Conservation (phyloP, 2,113 vertebrate species). For the Tachycineta bicolor region DNA sequence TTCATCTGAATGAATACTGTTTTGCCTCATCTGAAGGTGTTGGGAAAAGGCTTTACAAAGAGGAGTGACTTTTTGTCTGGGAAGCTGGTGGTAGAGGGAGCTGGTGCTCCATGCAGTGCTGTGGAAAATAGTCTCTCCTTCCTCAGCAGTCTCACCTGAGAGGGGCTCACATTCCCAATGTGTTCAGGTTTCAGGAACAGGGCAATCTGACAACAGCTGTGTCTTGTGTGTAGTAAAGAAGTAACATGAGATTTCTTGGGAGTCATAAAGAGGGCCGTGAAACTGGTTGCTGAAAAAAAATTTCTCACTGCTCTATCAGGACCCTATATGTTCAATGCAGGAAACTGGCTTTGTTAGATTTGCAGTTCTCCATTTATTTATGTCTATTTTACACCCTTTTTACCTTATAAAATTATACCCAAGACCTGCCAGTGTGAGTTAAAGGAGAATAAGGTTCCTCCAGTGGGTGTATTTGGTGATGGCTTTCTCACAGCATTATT, state of each 20-base stretch:
- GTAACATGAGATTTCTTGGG: neutral
- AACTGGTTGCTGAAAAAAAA: neutral
- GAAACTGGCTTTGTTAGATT: neutral
- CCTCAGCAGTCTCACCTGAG: neutral
- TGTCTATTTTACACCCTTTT: neutral
- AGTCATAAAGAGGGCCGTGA: neutral
- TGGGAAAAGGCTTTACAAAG: neutral
- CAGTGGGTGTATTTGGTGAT: neutral
- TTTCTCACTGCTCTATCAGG: neutral
- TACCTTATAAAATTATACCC: neutral
- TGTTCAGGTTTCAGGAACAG: neutral
- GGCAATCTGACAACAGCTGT: rapidly evolving
- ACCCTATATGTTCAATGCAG: neutral
- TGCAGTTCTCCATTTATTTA: neutral
- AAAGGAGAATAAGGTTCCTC: neutral
- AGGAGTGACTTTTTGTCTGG: neutral
- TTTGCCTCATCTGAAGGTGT: neutral
- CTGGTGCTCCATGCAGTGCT: neutral
- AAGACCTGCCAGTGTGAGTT: neutral
- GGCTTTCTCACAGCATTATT: neutral
- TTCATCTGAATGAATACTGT: neutral
- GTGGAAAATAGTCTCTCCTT: neutral
- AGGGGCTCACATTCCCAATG: rapidly evolving
- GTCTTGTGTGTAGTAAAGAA: neutral
- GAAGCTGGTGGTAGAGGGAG: neutral